Evolutionary conservation across 2,113 vertebrate genomes (phyloP).

Genomic region (Lathamus discolor): DNA sequence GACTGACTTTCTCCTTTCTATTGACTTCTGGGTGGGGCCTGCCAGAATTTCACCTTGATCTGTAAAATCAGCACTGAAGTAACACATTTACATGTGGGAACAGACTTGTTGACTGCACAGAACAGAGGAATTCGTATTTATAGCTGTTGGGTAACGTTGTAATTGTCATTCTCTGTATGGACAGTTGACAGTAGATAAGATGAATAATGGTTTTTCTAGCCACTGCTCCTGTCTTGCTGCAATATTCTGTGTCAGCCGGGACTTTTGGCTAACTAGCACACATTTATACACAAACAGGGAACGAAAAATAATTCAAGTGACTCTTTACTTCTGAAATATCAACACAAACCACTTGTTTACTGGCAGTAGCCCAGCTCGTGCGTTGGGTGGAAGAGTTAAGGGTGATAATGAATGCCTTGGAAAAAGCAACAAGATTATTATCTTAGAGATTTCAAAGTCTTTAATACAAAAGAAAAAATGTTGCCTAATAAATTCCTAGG

Average conservation of each 20-base stretch:
- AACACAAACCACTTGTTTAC: not conserved
- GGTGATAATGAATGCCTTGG: not conserved
- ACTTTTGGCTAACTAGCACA: not conserved
- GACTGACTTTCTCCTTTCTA: not conserved
- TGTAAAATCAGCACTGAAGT: not conserved
- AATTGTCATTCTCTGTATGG: not conserved
- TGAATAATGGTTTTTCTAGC: not conserved
- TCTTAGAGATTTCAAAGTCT: not conserved
- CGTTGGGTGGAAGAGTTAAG: not conserved
- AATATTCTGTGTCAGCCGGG: not conserved
- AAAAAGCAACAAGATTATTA: not conserved
- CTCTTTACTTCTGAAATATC: not conserved
- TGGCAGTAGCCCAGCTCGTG: not conserved
- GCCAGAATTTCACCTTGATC: not conserved
- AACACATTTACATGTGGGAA: rapidly evolving
- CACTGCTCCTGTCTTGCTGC: not conserved
- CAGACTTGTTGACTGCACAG: not conserved
- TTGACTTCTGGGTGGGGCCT: not conserved
- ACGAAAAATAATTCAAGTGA: not conserved
- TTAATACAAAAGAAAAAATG: not conserved
- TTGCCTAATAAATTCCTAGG: not conserved
- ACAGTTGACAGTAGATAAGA: not conserved
- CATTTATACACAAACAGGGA: not conserved
- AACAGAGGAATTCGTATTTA: not conserved
- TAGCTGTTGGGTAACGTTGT: not conserved